These are phyloP conservation scores for Axis porcinus DNA, from an alignment of 2,113 vertebrate genomes.

Conservation along the genomic window DNA sequence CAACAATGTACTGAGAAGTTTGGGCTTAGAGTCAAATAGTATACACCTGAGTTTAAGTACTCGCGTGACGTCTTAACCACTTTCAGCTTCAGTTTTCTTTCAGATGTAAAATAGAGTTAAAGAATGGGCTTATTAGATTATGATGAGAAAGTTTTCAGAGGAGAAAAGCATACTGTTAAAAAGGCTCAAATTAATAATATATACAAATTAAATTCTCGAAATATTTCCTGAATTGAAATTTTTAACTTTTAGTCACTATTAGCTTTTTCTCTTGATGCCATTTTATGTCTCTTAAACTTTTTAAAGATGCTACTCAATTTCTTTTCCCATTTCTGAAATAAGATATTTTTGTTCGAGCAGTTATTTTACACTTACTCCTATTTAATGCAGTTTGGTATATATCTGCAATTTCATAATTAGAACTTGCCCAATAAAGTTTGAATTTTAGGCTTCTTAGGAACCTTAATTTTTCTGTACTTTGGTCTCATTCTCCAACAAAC, in stretches of 20 bases:
- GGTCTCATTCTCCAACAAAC: background rate
- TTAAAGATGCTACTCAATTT: background rate
- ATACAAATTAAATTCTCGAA: background rate
- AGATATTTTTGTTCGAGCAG: background rate
- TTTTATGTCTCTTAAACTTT: background rate
- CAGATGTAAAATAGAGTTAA: background rate
- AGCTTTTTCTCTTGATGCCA: background rate
- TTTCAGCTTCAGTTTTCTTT: background rate
- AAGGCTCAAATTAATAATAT: background rate
- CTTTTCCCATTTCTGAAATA: background rate
- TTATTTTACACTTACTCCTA: background rate
- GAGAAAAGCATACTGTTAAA: background rate
- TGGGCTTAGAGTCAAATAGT: background rate
- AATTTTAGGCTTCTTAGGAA: background rate
- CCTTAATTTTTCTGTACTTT: conserved; percentile 5
- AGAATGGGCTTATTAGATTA: background rate
- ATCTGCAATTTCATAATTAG: background rate
- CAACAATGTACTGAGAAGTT: background rate
- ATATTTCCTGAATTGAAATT: background rate
- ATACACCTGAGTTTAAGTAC: background rate
- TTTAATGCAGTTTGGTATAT: background rate
- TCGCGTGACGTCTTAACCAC: background rate
- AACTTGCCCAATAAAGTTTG: background rate
- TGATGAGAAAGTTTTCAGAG: background rate
- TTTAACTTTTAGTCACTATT: background rate